Percentiles rank a stretch among this genome's conserved stretches.
Conservation (phyloP, 2,113 vertebrate genomes). For the Fulica atra region DNA sequence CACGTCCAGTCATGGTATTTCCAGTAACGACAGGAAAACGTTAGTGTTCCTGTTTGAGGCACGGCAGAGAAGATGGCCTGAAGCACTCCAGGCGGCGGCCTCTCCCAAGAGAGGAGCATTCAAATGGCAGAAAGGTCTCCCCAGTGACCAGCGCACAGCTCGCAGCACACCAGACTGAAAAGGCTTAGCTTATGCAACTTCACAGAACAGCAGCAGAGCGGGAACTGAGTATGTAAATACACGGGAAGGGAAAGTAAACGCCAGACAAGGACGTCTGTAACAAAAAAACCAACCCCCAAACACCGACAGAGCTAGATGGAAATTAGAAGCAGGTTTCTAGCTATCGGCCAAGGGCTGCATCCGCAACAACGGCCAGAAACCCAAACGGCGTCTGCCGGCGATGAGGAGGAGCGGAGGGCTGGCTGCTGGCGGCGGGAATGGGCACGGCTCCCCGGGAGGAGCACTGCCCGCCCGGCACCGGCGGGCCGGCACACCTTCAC, state of each 20-base stretch:
- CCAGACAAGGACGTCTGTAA: background rate
- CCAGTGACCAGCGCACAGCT: background rate
- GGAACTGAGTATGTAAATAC: background rate
- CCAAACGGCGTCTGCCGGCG: too few species aligned
- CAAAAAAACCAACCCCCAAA: rapidly evolving
- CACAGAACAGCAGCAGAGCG: background rate
- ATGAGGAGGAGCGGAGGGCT: background rate
- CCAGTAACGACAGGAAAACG: background rate
- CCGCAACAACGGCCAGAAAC: background rate
- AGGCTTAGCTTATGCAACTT: background rate
- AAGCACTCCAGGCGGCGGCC: background rate
- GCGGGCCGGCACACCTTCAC: too few species aligned
- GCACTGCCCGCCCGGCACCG: background rate
- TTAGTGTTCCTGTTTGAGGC: background rate
- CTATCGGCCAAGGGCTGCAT: background rate
- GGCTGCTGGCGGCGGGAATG: background rate
- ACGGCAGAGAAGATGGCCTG: rapidly evolving
- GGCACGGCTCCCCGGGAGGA: background rate
- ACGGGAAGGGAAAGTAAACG: background rate
- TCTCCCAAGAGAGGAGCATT: too few species aligned
- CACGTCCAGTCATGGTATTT: background rate
- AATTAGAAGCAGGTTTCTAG: background rate
- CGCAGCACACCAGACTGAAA: too few species aligned
- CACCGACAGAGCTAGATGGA: background rate
- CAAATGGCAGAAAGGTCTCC: too few species aligned